Conservation (phyloP, 2,888 invertebrate species). For the Anarsia innoxiella region DNA sequence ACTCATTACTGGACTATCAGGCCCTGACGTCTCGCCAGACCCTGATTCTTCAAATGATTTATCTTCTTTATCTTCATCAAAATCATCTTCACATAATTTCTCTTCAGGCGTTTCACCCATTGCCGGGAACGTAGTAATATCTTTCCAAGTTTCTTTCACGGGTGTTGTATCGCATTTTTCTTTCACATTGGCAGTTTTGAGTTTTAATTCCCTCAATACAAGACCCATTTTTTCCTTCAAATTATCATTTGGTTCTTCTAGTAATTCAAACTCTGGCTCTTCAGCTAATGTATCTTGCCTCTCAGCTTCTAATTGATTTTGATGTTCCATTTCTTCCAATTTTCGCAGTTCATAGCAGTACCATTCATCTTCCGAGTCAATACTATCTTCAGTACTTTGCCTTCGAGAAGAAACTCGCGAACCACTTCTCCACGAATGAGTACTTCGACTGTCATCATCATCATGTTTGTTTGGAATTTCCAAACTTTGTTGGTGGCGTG, state of each 20-base stretch:
- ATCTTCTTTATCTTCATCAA: constrained; percentile 56
- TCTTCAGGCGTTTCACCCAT: constrained; percentile 60
- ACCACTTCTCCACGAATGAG: constrained; percentile 90
- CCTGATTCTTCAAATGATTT: constrained; percentile 76
- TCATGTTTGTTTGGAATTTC: constrained; percentile 86
- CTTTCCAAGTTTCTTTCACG: constrained; percentile 58
- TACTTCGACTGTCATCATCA: constrained; percentile 90
- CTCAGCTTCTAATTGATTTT: constrained; percentile 79
- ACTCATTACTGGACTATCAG: constrained; percentile 87
- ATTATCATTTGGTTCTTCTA: constrained; percentile 77
- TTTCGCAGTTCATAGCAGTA: constrained; percentile 92
- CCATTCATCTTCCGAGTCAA: constrained; percentile 95
- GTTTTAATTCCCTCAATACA: constrained; percentile 83
- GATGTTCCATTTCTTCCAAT: constrained; percentile 89
- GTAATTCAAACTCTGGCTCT: constrained; percentile 73
- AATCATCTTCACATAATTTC: constrained; percentile 40
- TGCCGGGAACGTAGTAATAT: constrained; percentile 64
- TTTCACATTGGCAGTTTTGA: constrained; percentile 76
- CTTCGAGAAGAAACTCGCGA: constrained; percentile 89
- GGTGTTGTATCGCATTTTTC: constrained; percentile 56
- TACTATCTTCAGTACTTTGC: constrained; percentile 94
- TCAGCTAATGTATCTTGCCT: constrained; percentile 77
- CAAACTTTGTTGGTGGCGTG: constrained; percentile 84
- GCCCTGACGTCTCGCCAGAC: constrained; percentile 92
- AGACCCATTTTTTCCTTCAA: constrained; percentile 87